Conservation (phyloP, 2,888 invertebrate species). For the Arctia plantaginis region DNA sequence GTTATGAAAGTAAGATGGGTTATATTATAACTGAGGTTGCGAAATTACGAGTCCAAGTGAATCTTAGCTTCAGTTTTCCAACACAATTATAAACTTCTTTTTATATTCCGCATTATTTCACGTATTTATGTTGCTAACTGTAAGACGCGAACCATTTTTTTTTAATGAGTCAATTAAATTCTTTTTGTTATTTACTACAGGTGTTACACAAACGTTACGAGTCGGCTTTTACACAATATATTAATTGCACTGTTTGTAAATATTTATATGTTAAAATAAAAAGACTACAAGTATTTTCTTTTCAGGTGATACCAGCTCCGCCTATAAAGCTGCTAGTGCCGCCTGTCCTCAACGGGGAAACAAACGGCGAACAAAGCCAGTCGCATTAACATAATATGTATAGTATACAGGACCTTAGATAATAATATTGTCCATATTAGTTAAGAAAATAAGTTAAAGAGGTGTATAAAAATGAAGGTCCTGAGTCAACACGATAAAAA, state of each 20-base stretch:
- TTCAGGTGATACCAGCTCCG: constrained; percentile 83
- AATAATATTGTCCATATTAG: constrained; percentile 47
- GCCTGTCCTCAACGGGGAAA: constrained; percentile 74
- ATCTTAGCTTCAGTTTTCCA: neutral
- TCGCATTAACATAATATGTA: constrained; percentile 61
- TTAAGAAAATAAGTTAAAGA: constrained; percentile 29
- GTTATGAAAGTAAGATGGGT: neutral
- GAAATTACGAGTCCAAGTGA: neutral
- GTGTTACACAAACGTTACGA: neutral
- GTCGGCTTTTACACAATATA: neutral
- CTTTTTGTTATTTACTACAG: neutral
- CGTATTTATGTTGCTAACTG: too few species aligned
- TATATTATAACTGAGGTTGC: neutral
- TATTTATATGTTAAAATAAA: neutral
- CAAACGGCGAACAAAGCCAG: constrained; percentile 68
- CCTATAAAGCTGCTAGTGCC: constrained; percentile 72
- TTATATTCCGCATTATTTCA: too few species aligned
- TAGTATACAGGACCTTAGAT: constrained; percentile 42
- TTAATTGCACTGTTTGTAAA: constrained; percentile 8
- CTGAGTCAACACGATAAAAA: too few species aligned
- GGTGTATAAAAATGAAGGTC: too few species aligned
- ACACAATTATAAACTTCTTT: neutral
- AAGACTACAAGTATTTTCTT: constrained; percentile 33
- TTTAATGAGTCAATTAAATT: too few species aligned
- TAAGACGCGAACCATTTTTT: too few species aligned